A percentile compares a stretch with the other conserved stretches of the same genome.
phyloP scores from a whole-genome alignment of 2,797 vertebrate genomes.

The Phoxinus dragarum region DNA sequence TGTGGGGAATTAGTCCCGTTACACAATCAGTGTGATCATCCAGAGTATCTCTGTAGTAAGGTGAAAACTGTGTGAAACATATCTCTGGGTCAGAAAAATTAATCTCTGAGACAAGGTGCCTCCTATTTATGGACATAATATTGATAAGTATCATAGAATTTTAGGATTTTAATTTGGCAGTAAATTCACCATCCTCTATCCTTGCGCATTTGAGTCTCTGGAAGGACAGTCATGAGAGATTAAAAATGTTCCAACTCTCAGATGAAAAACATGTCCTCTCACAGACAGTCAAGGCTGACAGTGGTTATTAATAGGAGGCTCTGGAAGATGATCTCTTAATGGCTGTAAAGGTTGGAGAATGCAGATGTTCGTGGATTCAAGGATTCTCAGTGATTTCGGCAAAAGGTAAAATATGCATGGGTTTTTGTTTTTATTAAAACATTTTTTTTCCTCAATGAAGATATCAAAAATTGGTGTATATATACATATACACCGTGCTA shows the following conservation, averaged over 20 bases:
- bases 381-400: not conserved
- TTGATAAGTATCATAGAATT: not conserved
- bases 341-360: slow-evolving; percentile 64
- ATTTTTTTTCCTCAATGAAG: not conserved
- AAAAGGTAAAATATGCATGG: not conserved
- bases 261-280: slow-evolving; percentile 28
- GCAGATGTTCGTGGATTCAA: slow-evolving; percentile 28
- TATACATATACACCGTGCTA: too few species aligned
- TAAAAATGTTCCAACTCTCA: slow-evolving; percentile 33
- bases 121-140: not conserved
- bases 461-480: not conserved
- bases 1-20: slow-evolving; percentile 27
- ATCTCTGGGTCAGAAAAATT: not conserved
- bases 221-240: slow-evolving; percentile 23
- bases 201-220: slow-evolving; percentile 1
- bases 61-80: not conserved
- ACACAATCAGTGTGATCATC: slow-evolving; percentile 20
- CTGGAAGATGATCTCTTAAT: slow-evolving; percentile 60
- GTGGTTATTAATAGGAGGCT: slow-evolving; percentile 44
- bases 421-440: not conserved
- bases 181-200: slow-evolving; percentile 16
- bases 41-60: not conserved
- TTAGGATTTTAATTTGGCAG: not conserved
- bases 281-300: slow-evolving; percentile 44
- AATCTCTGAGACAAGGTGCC: not conserved